Conservation (phyloP, 2,888 invertebrate species). For the Diloba caeruleocephala region DNA sequence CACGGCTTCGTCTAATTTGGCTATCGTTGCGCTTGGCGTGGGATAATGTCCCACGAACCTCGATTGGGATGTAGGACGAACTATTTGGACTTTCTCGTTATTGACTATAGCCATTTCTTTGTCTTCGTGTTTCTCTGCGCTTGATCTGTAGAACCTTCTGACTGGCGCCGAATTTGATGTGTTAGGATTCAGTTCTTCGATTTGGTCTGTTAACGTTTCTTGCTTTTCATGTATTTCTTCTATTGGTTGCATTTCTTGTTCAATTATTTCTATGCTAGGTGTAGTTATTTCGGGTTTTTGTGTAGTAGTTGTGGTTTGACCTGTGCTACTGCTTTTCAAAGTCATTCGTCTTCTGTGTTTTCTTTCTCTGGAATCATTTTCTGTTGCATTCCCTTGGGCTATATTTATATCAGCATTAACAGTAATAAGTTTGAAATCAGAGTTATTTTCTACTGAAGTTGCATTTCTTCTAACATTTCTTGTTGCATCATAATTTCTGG, state of each 20-base stretch:
- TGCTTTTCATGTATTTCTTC: slow-evolving; percentile 62
- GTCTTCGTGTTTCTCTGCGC: slow-evolving; percentile 70
- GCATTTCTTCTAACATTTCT: slow-evolving; percentile 47
- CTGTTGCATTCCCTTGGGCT: slow-evolving; percentile 61
- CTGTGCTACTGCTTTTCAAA: slow-evolving; percentile 58
- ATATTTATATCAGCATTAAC: slow-evolving; percentile 72
- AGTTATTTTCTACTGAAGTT: slow-evolving; percentile 57
- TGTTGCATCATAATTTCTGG: slow-evolving; percentile 66
- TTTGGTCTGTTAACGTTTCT: slow-evolving; percentile 73
- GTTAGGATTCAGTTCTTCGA: slow-evolving; percentile 69
- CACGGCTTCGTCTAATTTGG: slow-evolving; percentile 79
- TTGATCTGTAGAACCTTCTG: slow-evolving; percentile 80
- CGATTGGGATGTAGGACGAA: slow-evolving; percentile 74
- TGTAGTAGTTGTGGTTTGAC: slow-evolving; percentile 38
- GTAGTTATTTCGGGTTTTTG: slow-evolving; percentile 55
- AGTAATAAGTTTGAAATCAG: slow-evolving; percentile 67
- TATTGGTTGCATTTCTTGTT: slow-evolving; percentile 73
- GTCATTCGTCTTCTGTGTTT: slow-evolving; percentile 78
- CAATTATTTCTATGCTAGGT: slow-evolving; percentile 67
- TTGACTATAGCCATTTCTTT: slow-evolving; percentile 76
- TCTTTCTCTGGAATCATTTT: slow-evolving; percentile 66
- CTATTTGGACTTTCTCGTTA: slow-evolving; percentile 80
- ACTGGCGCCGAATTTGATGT: slow-evolving; percentile 67
- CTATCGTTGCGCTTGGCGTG: slow-evolving; percentile 73
- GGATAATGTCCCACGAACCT: slow-evolving; percentile 72